Evolutionary conservation across 2,113 vertebrate genomes (phyloP), one percentile per base, ranked within the genome.

Genomic region (Myxocyprinus asiaticus): DNA sequence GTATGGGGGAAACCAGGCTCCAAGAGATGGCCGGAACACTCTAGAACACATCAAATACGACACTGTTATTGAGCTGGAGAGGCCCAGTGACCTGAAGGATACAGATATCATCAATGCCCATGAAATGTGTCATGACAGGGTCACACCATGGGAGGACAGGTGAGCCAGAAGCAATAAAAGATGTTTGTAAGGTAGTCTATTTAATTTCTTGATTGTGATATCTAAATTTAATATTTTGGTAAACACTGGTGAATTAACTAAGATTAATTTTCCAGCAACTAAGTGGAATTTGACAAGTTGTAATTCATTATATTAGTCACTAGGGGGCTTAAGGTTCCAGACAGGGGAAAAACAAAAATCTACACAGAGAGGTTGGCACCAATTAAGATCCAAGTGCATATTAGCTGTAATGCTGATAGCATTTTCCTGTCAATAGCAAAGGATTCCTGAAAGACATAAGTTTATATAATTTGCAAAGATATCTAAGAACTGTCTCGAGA

Each of bases 81-180:
- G 81, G 7, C 63, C 65, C 10, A 0, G 63, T 47, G 48, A 2
- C 42, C 45, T 33, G 66, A 56, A 7, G 83, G 80, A 2, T 80
- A 85, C 0, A 15, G 76, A 85, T 0, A 59, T 90, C 0, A 59
- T 92, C 8, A 75, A 51, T 63, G 84, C 58, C 4, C 92, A 93
- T 7, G 80, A 92, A 17, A 68, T 12, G 6, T 73, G 83, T 59
- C 83, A 85, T 33, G 3, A 33, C 22, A 33, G 22, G 22, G 22
- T 33, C 22, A 33, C 22, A 33, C 22, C 22, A 33, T 33, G 22
- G 22, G 22, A 33, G 22, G 22, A 15, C 59, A 88, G 91, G 92
- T 93, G 47, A 89, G 85, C 5, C 8, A 0, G 17, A 1, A 61
- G 62, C 15, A 9, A 47, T n/a, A 42, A 4, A 5, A 0, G 14